phyloP scores from a whole-genome alignment of 2,888 invertebrate genomes.

The Andrena dorsata region DNA sequence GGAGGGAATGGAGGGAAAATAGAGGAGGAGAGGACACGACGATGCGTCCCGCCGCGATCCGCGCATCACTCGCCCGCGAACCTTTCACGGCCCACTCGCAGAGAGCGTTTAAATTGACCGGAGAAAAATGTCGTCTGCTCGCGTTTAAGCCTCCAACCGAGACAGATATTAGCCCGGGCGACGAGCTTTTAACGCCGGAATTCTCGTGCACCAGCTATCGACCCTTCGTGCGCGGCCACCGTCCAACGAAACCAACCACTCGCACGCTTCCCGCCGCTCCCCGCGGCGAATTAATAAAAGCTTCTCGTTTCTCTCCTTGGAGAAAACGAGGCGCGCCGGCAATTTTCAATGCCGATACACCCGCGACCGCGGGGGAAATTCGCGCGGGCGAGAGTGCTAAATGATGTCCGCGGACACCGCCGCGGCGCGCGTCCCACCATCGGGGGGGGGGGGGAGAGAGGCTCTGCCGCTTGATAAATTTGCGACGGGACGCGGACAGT shows the following conservation, averaged over 20 bases:
- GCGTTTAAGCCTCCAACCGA: constrained; percentile 4
- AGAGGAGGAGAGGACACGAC: background rate
- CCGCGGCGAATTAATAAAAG: constrained; percentile 34
- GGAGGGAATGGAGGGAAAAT: constrained; percentile 10
- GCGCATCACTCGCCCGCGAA: constrained; percentile 41
- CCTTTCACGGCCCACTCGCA: constrained; percentile 54
- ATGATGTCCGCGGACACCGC: constrained; percentile 50
- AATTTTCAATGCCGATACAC: constrained; percentile 2
- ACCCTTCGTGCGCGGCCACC: background rate
- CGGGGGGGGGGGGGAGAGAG: constrained; percentile 12
- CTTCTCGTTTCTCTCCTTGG: background rate
- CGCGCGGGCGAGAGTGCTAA: constrained; percentile 48
- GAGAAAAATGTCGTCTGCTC: constrained; percentile 60
- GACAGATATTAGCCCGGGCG: constrained; percentile 55
- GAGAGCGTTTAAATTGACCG: constrained; percentile 72
- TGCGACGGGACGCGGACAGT: constrained; percentile 2
- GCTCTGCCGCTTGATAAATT: constrained; percentile 38
- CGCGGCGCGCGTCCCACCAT: background rate
- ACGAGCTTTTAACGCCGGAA: constrained; percentile 61
- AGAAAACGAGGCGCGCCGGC: background rate
- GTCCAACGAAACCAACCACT: constrained; percentile 1
- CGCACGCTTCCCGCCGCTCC: background rate
- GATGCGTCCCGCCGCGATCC: constrained; percentile 44
- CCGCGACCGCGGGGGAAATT: constrained; percentile 11
- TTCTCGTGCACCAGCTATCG: constrained; percentile 30